Conservation (phyloP, 2,888 invertebrate genomes). For the Eupithecia subfuscata region DNA sequence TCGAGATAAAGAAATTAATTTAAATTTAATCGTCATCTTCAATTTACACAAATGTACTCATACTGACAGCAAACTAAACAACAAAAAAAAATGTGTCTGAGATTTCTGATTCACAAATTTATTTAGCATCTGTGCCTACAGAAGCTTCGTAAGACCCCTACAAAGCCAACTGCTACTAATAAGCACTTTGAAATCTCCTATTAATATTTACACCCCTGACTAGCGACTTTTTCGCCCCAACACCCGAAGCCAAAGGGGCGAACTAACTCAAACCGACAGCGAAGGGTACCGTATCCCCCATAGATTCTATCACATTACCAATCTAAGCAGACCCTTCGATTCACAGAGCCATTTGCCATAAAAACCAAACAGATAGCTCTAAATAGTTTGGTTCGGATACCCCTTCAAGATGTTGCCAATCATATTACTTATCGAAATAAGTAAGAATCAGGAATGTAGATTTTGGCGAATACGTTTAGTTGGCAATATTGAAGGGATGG, state of each 20-base stretch:
- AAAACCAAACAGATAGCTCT: conserved; percentile 32
- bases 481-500: conserved; percentile 50
- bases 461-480: conserved; percentile 55
- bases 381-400: conserved; percentile 44
- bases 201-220: conserved; percentile 44
- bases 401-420: conserved; percentile 56
- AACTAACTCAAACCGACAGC: conserved; percentile 58
- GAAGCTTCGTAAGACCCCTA: neutral
- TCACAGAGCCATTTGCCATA: conserved; percentile 19
- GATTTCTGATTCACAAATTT: neutral
- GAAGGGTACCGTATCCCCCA: conserved; percentile 56
- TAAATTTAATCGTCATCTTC: too few relatives aligned
- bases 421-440: conserved; percentile 62
- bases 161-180: conserved; percentile 17
- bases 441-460: conserved; percentile 61
- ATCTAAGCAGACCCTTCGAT: conserved; percentile 40
- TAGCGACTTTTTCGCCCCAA: conserved; percentile 52
- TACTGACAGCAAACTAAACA: too few relatives aligned
- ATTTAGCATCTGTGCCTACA: neutral
- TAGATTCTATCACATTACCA: conserved; percentile 49
- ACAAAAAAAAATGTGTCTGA: neutral
- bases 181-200: conserved; percentile 28
- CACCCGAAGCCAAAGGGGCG: conserved; percentile 51
- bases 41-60: too few relatives aligned
- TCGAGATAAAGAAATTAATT: too few relatives aligned